A percentile compares a stretch with the other conserved stretches of the same genome.
These are phyloP conservation scores for Phenganax stokvisi DNA, from an alignment of 92 coral and sea anemone species.

Conservation along the genomic window DNA sequence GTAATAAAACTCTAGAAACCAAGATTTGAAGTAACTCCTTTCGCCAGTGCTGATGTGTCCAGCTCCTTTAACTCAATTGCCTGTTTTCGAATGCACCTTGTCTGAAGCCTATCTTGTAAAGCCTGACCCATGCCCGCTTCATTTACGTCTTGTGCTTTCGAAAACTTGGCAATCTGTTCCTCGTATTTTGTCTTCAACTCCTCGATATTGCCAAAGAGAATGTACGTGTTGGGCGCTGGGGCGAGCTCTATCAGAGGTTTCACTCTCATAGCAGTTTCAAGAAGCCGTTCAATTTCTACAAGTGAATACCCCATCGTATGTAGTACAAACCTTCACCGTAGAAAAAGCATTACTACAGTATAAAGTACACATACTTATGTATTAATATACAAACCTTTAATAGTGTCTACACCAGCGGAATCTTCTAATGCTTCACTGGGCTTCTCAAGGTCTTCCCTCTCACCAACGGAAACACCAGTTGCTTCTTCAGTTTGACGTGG, in stretches of 20 bases:
- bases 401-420: slow-evolving; percentile 31
- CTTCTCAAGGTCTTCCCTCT: background rate
- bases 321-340: too few relatives aligned
- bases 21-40: slow-evolving; percentile 38
- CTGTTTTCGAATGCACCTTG: slow-evolving; percentile 74
- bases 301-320: too few relatives aligned
- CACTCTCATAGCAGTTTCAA: slow-evolving; percentile 45
- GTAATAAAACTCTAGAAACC: too few relatives aligned
- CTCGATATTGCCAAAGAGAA: slow-evolving; percentile 87
- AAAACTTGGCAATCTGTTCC: slow-evolving; percentile 89
- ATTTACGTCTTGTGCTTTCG: slow-evolving; percentile 82
- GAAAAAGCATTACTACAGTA: too few relatives aligned
- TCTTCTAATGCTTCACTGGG: slow-evolving; percentile 42
- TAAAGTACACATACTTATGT: background rate
- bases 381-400: background rate
- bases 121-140: slow-evolving; percentile 89
- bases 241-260: slow-evolving; percentile 72
- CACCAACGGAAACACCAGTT: too few relatives aligned
- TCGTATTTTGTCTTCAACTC: slow-evolving; percentile 87
- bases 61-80: slow-evolving; percentile 66
- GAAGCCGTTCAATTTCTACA: slow-evolving; percentile 12
- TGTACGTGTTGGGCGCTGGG: slow-evolving; percentile 71
- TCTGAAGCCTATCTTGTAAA: slow-evolving; percentile 80
- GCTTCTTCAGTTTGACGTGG: too few relatives aligned
- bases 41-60: slow-evolving; percentile 41